Conservation (phyloP, 2,797 vertebrate genomes). For the Bryconaethiops microstoma region DNA sequence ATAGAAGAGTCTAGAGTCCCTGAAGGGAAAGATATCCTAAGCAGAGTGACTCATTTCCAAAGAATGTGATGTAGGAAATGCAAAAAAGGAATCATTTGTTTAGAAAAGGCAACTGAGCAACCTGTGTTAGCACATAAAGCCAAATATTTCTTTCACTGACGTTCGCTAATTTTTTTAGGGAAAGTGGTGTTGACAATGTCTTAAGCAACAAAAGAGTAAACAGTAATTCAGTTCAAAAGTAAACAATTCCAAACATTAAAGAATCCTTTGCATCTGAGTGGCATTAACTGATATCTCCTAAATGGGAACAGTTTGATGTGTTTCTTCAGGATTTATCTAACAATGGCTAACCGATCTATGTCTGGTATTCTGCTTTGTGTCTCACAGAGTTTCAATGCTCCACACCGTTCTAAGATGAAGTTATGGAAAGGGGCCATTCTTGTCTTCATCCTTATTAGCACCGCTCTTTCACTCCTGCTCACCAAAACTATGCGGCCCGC, state of each 20-base stretch:
- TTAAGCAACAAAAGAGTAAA: neutral
- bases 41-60: constrained; percentile 22
- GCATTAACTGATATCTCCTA: neutral
- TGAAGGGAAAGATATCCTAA: constrained; percentile 8
- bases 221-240: neutral
- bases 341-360: constrained; percentile 1
- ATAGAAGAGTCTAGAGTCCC: neutral
- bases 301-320: neutral
- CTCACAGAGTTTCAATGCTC: constrained; percentile 90
- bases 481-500: constrained; percentile 83
- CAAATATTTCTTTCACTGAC: constrained; percentile 11
- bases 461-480: constrained; percentile 88
- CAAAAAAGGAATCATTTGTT: neutral
- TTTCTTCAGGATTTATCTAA: constrained; percentile 1
- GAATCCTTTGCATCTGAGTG: constrained; percentile 10
- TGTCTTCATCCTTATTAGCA: constrained; percentile 90
- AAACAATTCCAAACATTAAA: neutral
- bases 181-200: neutral
- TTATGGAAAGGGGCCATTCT: constrained; percentile 96
- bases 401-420: constrained; percentile 95
- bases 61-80: constrained; percentile 1
- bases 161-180: neutral
- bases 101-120: neutral
- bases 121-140: neutral
- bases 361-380: constrained; percentile 59